These are phyloP conservation scores for Ceyx cyanopectus DNA, from an alignment of 2,113 vertebrate genomes.

Conservation along the genomic window DNA sequence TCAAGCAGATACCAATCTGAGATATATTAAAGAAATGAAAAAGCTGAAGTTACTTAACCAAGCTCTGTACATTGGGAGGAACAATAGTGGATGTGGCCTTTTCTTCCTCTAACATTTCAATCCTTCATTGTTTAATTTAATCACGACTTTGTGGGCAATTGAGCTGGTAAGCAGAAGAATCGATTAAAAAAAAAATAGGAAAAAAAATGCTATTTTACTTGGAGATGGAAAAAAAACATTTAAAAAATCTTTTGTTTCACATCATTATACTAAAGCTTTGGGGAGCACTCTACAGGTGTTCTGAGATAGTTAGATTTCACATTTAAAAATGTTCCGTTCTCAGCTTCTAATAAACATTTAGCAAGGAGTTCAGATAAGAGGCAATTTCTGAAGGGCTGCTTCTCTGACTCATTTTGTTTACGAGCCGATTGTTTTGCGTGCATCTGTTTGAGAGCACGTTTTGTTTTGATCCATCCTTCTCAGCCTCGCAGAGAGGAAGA, in stretches of 20 bases:
- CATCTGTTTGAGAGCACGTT: constrained; percentile 22
- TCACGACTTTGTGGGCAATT: not conserved
- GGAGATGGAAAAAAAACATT: not conserved
- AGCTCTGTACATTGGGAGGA: not conserved
- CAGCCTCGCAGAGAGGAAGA: not conserved
- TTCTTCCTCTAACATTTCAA: constrained; percentile 21
- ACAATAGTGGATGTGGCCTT: not conserved
- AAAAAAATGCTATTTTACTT: not conserved
- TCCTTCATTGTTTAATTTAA: constrained; percentile 2
- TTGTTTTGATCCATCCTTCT: constrained; percentile 4
- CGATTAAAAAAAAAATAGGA: not conserved
- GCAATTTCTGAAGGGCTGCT: not conserved
- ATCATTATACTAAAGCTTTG: not conserved
- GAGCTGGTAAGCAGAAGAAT: not conserved
- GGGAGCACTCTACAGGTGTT: not conserved
- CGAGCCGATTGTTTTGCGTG: not conserved
- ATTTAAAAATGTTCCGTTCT: not conserved
- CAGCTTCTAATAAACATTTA: not conserved
- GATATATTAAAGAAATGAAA: constrained; percentile 28
- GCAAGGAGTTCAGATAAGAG: not conserved
- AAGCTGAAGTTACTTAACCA: constrained; percentile 15
- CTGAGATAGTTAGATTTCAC: not conserved
- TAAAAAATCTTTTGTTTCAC: not conserved
- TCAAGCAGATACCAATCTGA: constrained; percentile 16
- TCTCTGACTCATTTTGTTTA: not conserved